Base-by-base conservation (phyloP, 1,140 invertebrate genomes). In the Hypsibius dujardini region DNA sequence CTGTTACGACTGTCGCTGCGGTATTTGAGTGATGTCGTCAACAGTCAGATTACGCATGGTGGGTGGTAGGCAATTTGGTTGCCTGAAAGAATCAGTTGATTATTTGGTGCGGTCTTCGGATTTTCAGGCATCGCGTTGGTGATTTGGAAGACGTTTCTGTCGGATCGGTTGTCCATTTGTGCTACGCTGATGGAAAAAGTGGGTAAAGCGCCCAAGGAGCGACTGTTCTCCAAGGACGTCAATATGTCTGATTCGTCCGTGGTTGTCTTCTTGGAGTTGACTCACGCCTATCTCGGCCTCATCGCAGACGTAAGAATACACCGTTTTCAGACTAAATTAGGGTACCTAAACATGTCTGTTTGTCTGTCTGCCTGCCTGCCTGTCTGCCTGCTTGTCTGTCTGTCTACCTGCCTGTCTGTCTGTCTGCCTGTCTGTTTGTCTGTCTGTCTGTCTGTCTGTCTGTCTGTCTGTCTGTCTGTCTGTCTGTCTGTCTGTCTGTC, bases 151-250 rank as follows among this genome's bases (percentile, higher is more conserved):
- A 87, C 88, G 71, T 89, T 90, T 76, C 78, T 92, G 45, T 86
- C 86, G 75, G 86, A 87, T 76, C 81, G 84, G 46, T 85, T 91
- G 76, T 87, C 90, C 80, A 80, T 84, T 1, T 80, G 84, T 42
- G 86, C 86, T 42, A 86, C 87, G 75, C 80, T 95, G 1, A 87
- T 94, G 59, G 90, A 94, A 75, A 94, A 92, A 81, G 85, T 88
- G 12, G 90, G 90, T 12, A 90, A 88, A 80, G 79, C 90, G 70
- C 90, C 89, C 0, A 92, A 90, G 79, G 90, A 91, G 76, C 84
- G 87, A 74, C 81, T 92, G 56, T 80, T 77, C 75, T 75, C 77
- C 75, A 80, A 79, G 76, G 79, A 79, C 72, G 40, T 89, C 70
- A 86, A 87, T 46, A 83, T 92, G 72, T 84, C 85, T 56, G 87